These are phyloP conservation scores for Dreissena rostriformis DNA, from an alignment of 1,140 invertebrate species.

Conservation along the genomic window DNA sequence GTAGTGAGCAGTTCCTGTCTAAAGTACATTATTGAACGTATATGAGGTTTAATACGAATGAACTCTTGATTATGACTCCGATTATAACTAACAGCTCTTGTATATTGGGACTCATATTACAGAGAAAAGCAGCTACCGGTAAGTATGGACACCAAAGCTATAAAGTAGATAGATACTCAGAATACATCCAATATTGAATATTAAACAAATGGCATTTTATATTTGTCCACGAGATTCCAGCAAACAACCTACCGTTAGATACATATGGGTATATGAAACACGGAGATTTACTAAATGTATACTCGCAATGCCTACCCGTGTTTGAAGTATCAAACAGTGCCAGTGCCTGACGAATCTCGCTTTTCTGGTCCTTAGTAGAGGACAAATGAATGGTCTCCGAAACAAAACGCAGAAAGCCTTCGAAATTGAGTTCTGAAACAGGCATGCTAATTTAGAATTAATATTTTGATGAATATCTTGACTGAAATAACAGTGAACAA, in stretches of 20 bases:
- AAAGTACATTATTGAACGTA: background rate
- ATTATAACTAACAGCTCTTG: background rate
- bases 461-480: background rate
- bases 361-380: conserved; percentile 19
- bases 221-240: too few relatives aligned
- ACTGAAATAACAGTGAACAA: background rate
- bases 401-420: conserved; percentile 3
- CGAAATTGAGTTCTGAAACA: conserved; percentile 21
- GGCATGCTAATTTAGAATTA: background rate
- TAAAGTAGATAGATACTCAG: too few relatives aligned
- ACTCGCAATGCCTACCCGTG: background rate
- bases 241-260: background rate
- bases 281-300: background rate
- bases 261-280: background rate
- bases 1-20: background rate
- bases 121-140: background rate
- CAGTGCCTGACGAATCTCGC: conserved; percentile 22
- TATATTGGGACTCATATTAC: background rate
- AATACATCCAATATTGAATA: too few relatives aligned
- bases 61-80: background rate
- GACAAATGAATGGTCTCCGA: background rate
- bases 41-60: background rate
- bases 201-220: too few relatives aligned
- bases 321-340: conserved; percentile 28
- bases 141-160: too few relatives aligned